These are phyloP conservation scores for Chanos chanos DNA, from an alignment of 2,797 vertebrate species.

Conservation along the genomic window DNA sequence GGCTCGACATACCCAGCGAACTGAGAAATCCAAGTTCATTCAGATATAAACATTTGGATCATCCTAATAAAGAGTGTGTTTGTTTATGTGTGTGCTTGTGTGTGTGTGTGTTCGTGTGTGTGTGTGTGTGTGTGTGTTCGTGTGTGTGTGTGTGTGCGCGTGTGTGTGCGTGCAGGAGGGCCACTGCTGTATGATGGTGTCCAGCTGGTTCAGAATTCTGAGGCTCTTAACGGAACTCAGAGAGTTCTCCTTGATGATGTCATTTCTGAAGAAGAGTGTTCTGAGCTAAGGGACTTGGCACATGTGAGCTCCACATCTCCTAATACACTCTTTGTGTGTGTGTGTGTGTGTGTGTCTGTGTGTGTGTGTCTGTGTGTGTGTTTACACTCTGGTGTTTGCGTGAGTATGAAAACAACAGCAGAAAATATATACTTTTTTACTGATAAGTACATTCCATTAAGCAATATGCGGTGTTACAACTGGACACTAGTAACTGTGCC, in stretches of 20 bases:
- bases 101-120: neutral
- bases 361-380: too few species aligned
- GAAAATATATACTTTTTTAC: too few species aligned
- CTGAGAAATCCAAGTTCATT: too few species aligned
- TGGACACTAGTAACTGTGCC: too few species aligned
- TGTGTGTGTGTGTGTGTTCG: neutral
- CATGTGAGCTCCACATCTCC: conserved; percentile 76
- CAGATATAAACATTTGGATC: too few species aligned
- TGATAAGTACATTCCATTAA: neutral
- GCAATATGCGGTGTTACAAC: neutral
- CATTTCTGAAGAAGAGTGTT: conserved; percentile 84
- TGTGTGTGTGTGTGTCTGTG: too few species aligned
- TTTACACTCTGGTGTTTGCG: too few species aligned
- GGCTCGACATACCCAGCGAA: too few species aligned
- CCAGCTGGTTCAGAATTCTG: conserved; percentile 83
- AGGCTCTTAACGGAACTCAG: conserved; percentile 87
- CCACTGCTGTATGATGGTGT: conserved; percentile 80
- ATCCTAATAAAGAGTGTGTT: too few species aligned
- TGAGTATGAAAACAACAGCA: too few species aligned
- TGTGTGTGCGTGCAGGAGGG: conserved; percentile 71
- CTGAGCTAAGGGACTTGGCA: conserved; percentile 82
- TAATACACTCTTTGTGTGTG: too few species aligned
- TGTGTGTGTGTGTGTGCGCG: neutral
- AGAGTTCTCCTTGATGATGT: conserved; percentile 89
- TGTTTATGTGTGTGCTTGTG: neutral